Evolutionary conservation across 1,140 invertebrate genomes (phyloP), one percentile per base, ranked within the genome.

Genomic region (Anastrepha ludens): DNA sequence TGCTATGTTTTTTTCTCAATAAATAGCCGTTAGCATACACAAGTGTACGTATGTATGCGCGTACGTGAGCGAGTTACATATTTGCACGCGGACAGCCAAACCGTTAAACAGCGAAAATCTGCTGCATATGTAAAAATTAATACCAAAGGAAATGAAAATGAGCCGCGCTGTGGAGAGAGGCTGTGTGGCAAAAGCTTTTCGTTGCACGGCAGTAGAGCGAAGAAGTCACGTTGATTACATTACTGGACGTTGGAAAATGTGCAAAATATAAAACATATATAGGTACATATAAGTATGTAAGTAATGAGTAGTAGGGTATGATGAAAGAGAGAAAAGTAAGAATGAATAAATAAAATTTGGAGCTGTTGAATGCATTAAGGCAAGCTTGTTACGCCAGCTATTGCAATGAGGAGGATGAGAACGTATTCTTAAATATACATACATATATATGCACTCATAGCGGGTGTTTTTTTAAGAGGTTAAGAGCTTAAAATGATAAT

Each of bases 151-250:
- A 74, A 74, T 17, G 41, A 44, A 74, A 41, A n/a, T 62, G 8
- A 62, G 60, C 17, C 0, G 50, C 50, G 6, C 50, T 55, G 50
- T 8, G 11, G 50, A 55, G 50, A 8, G 50, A 55, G 6, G 6
- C 6, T 55, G 15, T 44, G 67, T n/a, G 41, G 13, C 41, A n/a
- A 15, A 47, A 44, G 17, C 4, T 11, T n/a, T 62, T 62, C 60
- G 60, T 17, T 62, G 39, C 41, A 13, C 41, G 5, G 39, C 39
- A 74, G 67, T 41, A 47, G 44, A 44, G 67, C 41, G 67, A 41
- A 44, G 39, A 74, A 74, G 67, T 74, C 67, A 41, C 17, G 67
- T 74, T 74, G 67, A 74, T 74, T 74, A 47, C 67, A 74, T 74
- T 74, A 74, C 67, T 41, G 67, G 15, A 47, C 41, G 41, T n/a